Evolutionary conservation across 2,888 invertebrate species (phyloP).

Genomic region (Dermolepida albohirtum): DNA sequence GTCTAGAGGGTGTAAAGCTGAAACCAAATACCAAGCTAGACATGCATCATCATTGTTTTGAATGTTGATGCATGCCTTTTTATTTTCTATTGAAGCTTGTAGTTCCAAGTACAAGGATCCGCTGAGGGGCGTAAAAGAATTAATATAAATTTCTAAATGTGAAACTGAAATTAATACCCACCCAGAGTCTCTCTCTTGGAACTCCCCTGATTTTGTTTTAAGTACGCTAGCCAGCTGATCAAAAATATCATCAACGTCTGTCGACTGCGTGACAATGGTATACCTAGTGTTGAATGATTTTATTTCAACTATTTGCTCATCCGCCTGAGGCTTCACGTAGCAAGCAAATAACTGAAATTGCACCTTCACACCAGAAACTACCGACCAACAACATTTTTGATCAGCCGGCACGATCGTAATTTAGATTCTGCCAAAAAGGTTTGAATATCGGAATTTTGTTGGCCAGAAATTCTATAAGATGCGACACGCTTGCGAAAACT

Average conservation of each 20-base stretch:
- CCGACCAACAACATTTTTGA: no score
- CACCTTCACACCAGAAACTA: no score
- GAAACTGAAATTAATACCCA: neutral
- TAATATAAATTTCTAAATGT: constrained; percentile 28
- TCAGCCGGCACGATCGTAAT: no score
- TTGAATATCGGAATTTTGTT: no score
- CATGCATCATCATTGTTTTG: constrained; percentile 47
- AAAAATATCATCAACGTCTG: neutral
- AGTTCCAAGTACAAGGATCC: constrained; percentile 44
- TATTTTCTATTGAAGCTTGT: constrained; percentile 39
- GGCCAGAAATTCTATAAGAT: no score
- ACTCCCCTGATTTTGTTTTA: constrained; percentile 3
- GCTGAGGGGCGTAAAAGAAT: constrained; percentile 39
- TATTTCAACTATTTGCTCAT: neutral
- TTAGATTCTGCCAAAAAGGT: no score
- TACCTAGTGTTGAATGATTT: neutral
- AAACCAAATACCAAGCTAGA: constrained; percentile 44
- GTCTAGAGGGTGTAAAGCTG: no score
- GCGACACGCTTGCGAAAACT: no score
- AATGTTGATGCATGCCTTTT: constrained; percentile 46
- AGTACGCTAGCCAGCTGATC: neutral
- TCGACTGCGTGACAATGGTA: neutral
- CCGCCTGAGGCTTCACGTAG: neutral
- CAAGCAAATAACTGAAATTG: neutral
- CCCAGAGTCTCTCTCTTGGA: neutral